A percentile compares a stretch with the other conserved stretches of the same genome.
phyloP scores from a whole-genome alignment of 30 jellyfish, hydroid and myxozoan species.

The Catostylus mosaicus region DNA sequence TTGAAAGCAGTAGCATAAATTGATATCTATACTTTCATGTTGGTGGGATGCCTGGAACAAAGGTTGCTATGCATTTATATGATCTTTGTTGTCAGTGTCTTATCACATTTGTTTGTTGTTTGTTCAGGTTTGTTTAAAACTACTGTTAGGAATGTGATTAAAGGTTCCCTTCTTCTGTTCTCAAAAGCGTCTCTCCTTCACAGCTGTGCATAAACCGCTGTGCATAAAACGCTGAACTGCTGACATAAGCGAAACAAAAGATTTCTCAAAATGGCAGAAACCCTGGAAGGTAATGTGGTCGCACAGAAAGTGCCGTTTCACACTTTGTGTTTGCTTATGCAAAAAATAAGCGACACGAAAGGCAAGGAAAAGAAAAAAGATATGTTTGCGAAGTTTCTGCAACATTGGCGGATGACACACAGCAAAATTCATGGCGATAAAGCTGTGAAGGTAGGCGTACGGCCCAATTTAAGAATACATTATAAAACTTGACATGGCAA shows the following conservation, averaged over 20 bases:
- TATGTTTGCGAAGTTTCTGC: slow-evolving; percentile 72
- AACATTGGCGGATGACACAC: slow-evolving; percentile 78
- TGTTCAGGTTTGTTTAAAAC: too few relatives aligned
- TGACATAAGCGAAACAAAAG: too few relatives aligned
- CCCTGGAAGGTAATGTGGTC: neutral
- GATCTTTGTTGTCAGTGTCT: neutral
- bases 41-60: neutral
- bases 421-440: slow-evolving; percentile 62
- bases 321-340: slow-evolving; percentile 76
- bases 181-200: too few relatives aligned
- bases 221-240: too few relatives aligned
- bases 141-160: too few relatives aligned
- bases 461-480: too few relatives aligned
- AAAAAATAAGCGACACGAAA: slow-evolving; percentile 59
- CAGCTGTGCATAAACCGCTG: too few relatives aligned
- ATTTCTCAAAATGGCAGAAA: slow-evolving; percentile 55
- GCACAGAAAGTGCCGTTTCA: slow-evolving; percentile 84
- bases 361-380: slow-evolving; percentile 88
- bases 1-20: neutral
- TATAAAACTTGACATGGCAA: too few relatives aligned
- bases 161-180: too few relatives aligned
- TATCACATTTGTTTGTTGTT: too few relatives aligned
- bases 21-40: too few relatives aligned
- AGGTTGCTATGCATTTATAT: neutral
- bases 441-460: slow-evolving; percentile 56